Evolutionary conservation across 2,888 invertebrate species (phyloP).

Genomic region (Drosophila setosimentum): DNA sequence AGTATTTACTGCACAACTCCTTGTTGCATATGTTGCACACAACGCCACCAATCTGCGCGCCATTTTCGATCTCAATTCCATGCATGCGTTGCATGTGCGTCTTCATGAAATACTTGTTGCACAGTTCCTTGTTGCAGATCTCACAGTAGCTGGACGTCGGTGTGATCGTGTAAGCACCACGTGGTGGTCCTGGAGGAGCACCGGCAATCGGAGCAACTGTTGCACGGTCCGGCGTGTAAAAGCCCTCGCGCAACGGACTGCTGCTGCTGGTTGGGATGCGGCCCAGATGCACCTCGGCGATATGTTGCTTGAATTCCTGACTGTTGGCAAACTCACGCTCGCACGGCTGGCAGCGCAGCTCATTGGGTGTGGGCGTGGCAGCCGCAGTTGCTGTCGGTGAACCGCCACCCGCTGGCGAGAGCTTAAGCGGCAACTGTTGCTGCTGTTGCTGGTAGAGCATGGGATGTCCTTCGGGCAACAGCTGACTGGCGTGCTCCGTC

Average conservation of each 20-base stretch:
- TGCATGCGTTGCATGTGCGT: conserved; percentile 99
- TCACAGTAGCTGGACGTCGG: conserved; percentile 96
- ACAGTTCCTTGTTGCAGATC: conserved; percentile 99
- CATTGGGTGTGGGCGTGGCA: conserved; percentile 61
- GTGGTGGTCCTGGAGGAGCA: conserved; percentile 41
- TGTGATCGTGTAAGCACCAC: conserved; percentile 87
- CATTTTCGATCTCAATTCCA: conserved; percentile 96
- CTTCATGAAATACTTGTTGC: conserved; percentile 99
- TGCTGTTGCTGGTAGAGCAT: conserved; percentile 73
- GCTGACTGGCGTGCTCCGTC: conserved; percentile 81
- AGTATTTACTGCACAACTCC: conserved; percentile 99
- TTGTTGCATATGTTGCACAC: conserved; percentile 99
- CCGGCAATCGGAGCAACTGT: conserved; percentile 53
- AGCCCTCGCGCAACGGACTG: conserved; percentile 85
- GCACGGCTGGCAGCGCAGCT: conserved; percentile 83
- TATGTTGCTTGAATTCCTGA: conserved; percentile 90
- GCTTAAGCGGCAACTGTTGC: conserved; percentile 65
- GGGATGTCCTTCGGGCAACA: conserved; percentile 54
- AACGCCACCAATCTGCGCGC: conserved; percentile 96
- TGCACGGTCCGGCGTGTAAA: conserved; percentile 86
- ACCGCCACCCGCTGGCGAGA: conserved; percentile 71
- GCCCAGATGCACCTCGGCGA: conserved; percentile 87
- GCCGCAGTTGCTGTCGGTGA: conserved; percentile 60
- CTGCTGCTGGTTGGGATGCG: conserved; percentile 69
- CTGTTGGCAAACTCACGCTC: conserved; percentile 88